These are phyloP conservation scores for Paradisaea rubra DNA, from an alignment of 2,113 vertebrate genomes.

Conservation along the genomic window DNA sequence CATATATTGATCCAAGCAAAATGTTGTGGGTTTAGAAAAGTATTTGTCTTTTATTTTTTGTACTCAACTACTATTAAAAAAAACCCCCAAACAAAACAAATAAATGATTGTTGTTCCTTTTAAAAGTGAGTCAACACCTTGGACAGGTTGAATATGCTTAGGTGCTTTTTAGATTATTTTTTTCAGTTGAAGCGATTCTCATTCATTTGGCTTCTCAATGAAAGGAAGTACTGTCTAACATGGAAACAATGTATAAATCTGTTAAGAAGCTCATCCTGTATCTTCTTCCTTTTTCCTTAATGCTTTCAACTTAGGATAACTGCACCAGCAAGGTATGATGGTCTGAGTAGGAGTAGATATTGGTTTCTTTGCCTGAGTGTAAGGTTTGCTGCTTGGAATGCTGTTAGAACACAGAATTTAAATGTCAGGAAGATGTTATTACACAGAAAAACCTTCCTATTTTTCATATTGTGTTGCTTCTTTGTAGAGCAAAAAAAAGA, in stretches of 20 bases:
- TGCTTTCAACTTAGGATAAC: constrained; percentile 90
- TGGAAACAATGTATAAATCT: neutral
- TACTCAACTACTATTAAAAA: neutral
- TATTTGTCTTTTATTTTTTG: neutral
- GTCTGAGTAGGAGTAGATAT: neutral
- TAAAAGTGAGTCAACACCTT: neutral
- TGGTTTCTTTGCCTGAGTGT: neutral
- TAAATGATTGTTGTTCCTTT: neutral
- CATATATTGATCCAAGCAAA: neutral
- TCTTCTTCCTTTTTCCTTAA: constrained; percentile 65
- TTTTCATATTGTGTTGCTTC: neutral
- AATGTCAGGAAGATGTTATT: neutral
- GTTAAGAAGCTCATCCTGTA: constrained; percentile 45
- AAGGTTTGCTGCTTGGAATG: neutral
- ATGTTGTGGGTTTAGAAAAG: neutral
- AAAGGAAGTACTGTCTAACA: neutral
- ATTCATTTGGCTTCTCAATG: neutral
- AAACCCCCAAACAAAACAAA: accelerated
- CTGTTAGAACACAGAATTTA: neutral
- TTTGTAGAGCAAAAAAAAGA: constrained; percentile 96
- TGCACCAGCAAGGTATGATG: constrained; percentile 94
- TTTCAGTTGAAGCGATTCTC: neutral
- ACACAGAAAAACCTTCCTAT: neutral
- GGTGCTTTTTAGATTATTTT: neutral
- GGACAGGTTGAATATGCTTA: neutral